These are phyloP conservation scores for Chelonus formosanus DNA, from an alignment of 2,888 invertebrate species.

Conservation along the genomic window DNA sequence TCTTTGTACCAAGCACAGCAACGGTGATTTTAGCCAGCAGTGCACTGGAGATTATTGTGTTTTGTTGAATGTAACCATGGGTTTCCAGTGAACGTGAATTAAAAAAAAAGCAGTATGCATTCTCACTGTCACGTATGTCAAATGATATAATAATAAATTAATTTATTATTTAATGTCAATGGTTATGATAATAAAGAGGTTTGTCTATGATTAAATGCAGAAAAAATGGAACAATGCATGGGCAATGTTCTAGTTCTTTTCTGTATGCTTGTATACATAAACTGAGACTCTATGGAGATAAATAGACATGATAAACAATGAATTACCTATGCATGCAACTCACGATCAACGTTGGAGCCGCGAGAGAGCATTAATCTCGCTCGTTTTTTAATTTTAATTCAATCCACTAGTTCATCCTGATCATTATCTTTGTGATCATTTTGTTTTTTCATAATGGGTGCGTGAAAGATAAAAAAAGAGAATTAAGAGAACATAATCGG, in stretches of 20 bases:
- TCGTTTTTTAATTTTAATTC: slow-evolving; percentile 41
- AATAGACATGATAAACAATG: slow-evolving; percentile 44
- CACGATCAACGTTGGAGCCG: slow-evolving; percentile 21
- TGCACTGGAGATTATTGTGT: no score
- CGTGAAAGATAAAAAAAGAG: neutral
- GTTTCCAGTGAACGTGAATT: neutral
- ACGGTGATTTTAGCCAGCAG: no score
- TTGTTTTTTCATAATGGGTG: slow-evolving; percentile 11
- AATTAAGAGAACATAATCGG: neutral
- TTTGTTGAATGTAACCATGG: no score
- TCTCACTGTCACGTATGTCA: no score
- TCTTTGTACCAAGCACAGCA: no score
- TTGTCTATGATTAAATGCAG: neutral
- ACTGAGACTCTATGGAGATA: slow-evolving; percentile 37
- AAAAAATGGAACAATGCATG: slow-evolving; percentile 17
- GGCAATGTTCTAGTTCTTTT: slow-evolving; percentile 6
- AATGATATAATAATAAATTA: no score
- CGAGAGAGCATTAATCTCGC: slow-evolving; percentile 40
- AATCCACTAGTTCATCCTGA: slow-evolving; percentile 41
- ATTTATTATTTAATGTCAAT: no score
- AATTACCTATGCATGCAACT: slow-evolving; percentile 41
- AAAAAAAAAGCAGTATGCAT: no score
- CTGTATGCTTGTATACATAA: neutral
- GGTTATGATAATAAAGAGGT: no score
- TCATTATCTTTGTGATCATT: slow-evolving; percentile 38